Evolutionary conservation across 1,140 invertebrate species (phyloP).

Genomic region (Pseudachorutes palmiensis): DNA sequence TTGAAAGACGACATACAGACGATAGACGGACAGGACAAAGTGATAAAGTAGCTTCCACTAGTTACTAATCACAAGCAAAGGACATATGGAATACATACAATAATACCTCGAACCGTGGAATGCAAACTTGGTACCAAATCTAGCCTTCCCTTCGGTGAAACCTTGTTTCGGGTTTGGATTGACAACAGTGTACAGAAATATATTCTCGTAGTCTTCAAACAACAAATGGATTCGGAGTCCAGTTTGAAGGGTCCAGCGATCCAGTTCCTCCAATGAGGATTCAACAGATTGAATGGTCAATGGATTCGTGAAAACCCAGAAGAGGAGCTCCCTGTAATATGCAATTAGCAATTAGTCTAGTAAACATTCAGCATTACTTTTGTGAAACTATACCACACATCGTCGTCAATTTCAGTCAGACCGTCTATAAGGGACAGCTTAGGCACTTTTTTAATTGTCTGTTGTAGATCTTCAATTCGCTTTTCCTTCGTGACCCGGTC

Average conservation of each 20-base stretch:
- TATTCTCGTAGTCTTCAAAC: background rate
- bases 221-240: background rate
- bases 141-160: constrained; percentile 7
- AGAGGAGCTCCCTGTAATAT: constrained; percentile 13
- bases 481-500: background rate
- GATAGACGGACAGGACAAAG: too few relatives aligned
- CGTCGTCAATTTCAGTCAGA: background rate
- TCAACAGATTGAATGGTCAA: background rate
- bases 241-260: background rate
- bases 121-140: background rate
- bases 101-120: constrained; percentile 12
- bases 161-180: background rate
- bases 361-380: too few relatives aligned
- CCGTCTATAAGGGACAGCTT: background rate
- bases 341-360: too few relatives aligned
- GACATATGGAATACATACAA: too few relatives aligned
- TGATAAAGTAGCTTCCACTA: too few relatives aligned
- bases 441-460: background rate
- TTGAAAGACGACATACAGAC: too few relatives aligned
- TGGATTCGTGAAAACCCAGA: constrained; percentile 13
- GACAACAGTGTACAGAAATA: background rate
- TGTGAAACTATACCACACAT: too few relatives aligned
- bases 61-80: too few relatives aligned
- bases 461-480: background rate
- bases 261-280: too few relatives aligned